Percentiles rank a stretch among this genome's conserved stretches.
phyloP scores from a whole-genome alignment of 2,888 invertebrate species.

The Augiades crinisus region DNA sequence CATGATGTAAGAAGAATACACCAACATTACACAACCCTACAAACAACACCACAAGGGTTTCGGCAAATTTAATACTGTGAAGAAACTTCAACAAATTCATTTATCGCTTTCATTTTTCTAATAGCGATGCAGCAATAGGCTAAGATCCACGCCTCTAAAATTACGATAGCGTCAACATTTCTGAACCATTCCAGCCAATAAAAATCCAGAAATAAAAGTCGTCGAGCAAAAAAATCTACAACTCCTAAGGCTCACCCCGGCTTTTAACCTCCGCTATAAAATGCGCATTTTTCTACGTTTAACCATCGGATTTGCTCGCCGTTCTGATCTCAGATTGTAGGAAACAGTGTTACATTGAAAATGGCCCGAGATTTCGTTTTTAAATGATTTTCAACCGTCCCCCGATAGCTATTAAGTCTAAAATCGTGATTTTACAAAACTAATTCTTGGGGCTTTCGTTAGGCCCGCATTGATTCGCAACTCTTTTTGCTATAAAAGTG shows the following conservation, averaged over 20 bases:
- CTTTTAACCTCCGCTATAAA: conserved; percentile 50
- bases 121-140: neutral
- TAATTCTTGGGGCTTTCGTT: conserved; percentile 32
- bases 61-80: no score
- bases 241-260: conserved; percentile 38
- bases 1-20: no score
- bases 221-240: conserved; percentile 24
- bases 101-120: no score
- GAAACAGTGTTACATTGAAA: conserved; percentile 53
- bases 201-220: conserved; percentile 25
- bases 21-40: no score
- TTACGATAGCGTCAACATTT: conserved; percentile 16
- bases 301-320: conserved; percentile 48
- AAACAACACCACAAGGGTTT: no score
- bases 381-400: conserved; percentile 31
- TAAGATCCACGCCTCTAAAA: conserved; percentile 3
- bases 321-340: conserved; percentile 56
- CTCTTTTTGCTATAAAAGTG: conserved; percentile 32
- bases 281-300: conserved; percentile 46
- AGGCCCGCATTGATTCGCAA: conserved; percentile 30
- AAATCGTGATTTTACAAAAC: conserved; percentile 32
- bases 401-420: conserved; percentile 25
- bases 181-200: conserved; percentile 13
- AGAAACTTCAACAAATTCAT: no score
- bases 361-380: conserved; percentile 2